Evolutionary conservation across 2,888 invertebrate species (phyloP).

Genomic region (Aspidapion aeneum): DNA sequence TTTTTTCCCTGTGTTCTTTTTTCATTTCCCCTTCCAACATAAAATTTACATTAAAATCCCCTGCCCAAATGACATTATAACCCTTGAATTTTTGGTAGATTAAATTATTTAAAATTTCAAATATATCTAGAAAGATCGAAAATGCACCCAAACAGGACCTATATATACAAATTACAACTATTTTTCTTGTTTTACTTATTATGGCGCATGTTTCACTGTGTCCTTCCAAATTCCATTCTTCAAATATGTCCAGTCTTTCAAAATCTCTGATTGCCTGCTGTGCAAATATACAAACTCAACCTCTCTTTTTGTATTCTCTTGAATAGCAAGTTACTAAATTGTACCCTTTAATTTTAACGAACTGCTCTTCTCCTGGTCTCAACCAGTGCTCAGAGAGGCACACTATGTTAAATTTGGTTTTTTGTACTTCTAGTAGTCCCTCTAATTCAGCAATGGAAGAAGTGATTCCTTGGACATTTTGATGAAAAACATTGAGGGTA

Average conservation of each 20-base stretch:
- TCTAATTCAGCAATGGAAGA: background rate
- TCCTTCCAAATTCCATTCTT: background rate
- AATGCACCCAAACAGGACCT: background rate
- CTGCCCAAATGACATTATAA: too few species aligned
- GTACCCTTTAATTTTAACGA: background rate
- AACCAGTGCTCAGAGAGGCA: background rate
- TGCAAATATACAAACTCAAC: background rate
- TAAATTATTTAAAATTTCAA: too few species aligned
- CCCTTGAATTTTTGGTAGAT: too few species aligned
- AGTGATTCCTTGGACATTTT: background rate
- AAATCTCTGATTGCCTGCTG: background rate
- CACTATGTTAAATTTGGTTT: background rate
- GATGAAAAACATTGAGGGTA: background rate
- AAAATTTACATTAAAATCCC: too few species aligned
- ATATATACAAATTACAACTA: background rate
- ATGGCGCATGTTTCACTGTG: background rate
- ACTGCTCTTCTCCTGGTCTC: background rate
- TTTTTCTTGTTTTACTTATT: background rate
- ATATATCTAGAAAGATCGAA: too few species aligned
- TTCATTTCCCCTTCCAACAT: too few species aligned
- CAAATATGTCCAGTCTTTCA: background rate
- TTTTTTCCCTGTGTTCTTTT: too few species aligned
- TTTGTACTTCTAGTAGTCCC: background rate
- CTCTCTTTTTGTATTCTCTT: background rate
- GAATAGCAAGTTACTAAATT: background rate